A percentile compares a stretch with the other conserved stretches of the same genome.
Conservation (phyloP, 2,113 vertebrate genomes). For the Rattus norvegicus region DNA sequence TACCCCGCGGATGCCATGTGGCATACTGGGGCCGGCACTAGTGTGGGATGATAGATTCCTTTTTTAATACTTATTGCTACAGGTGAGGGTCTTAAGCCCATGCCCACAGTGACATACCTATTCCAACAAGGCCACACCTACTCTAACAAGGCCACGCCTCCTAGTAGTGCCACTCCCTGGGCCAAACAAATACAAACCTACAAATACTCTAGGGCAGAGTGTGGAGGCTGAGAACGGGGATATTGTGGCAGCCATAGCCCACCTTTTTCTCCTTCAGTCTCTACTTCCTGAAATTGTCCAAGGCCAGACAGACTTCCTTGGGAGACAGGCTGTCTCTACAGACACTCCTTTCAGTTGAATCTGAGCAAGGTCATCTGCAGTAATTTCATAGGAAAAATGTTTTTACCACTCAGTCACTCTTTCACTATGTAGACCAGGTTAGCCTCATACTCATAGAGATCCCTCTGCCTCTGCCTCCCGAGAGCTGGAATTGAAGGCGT, state of each 20-base stretch:
- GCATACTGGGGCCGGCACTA: too few relatives aligned
- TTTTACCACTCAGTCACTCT: background rate
- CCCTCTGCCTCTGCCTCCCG: background rate
- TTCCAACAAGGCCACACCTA: too few relatives aligned
- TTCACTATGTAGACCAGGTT: background rate
- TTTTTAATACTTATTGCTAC: too few relatives aligned
- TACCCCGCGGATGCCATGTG: too few relatives aligned
- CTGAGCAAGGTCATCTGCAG: background rate
- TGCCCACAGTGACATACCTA: too few relatives aligned
- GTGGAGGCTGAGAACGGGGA: background rate
- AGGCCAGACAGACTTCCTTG: background rate
- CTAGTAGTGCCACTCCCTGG: too few relatives aligned
- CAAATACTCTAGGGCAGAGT: background rate
- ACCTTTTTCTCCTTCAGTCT: background rate
- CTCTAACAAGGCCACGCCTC: too few relatives aligned
- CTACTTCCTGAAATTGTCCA: background rate
- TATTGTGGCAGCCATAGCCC: background rate
- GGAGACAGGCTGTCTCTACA: background rate
- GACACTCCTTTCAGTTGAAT: background rate
- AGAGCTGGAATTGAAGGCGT: background rate
- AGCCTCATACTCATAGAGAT: background rate
- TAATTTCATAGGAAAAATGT: background rate
- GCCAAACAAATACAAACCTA: too few relatives aligned
- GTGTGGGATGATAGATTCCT: too few relatives aligned
- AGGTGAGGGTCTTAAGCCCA: too few relatives aligned